These are phyloP conservation scores for Ectemnius lituratus DNA, from an alignment of 2,888 invertebrate species.

Conservation along the genomic window DNA sequence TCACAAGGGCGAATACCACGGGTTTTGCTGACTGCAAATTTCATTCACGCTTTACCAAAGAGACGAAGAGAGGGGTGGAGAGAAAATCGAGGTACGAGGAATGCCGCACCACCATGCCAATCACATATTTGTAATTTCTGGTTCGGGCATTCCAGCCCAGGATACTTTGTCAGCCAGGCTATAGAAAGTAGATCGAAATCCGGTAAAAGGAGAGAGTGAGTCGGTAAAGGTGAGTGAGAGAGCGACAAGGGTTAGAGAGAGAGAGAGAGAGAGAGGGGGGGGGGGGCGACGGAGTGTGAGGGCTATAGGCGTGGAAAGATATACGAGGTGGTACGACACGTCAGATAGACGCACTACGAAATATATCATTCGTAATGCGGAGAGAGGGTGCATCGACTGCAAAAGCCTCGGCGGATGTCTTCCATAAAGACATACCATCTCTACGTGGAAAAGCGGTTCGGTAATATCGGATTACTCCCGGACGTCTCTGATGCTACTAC, in stretches of 20 bases:
- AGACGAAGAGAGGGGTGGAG: no score
- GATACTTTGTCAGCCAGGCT: neutral
- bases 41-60: no score
- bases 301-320: slow-evolving; percentile 14
- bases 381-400: slow-evolving; percentile 41
- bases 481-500: slow-evolving; percentile 53
- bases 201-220: neutral
- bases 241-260: no score
- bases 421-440: slow-evolving; percentile 46
- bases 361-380: slow-evolving; percentile 41
- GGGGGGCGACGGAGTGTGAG: no score
- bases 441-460: slow-evolving; percentile 64
- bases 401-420: slow-evolving; percentile 52
- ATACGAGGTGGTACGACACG: slow-evolving; percentile 19
- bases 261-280: no score
- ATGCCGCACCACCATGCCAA: neutral
- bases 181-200: neutral
- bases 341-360: slow-evolving; percentile 33
- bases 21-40: no score
- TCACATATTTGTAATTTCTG: neutral
- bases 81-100: no score
- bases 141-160: neutral
- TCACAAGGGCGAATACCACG: no score
- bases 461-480: slow-evolving; percentile 73
- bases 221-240: no score